phyloP scores from a whole-genome alignment of 1,140 invertebrate genomes.

The Cydia strobilella region DNA sequence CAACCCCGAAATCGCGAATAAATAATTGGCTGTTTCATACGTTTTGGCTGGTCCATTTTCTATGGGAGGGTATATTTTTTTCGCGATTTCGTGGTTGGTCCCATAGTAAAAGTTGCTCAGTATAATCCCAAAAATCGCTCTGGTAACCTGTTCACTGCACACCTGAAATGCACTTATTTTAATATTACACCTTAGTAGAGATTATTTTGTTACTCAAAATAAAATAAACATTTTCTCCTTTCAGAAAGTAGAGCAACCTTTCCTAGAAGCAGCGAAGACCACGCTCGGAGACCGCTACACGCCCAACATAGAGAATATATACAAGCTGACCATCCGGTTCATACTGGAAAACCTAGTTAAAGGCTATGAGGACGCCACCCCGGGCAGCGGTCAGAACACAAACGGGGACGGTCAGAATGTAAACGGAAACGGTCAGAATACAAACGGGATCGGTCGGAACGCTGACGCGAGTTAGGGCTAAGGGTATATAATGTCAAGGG shows the following conservation, averaged over 20 bases:
- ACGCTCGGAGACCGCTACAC: slow-evolving; percentile 94
- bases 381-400: slow-evolving; percentile 36
- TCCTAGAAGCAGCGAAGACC: slow-evolving; percentile 90
- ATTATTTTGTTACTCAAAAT: not conserved
- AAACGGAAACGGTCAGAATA: not conserved
- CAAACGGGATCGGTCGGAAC: no score
- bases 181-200: no score
- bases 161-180: no score
- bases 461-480: not conserved
- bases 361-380: slow-evolving; percentile 84
- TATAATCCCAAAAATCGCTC: no score
- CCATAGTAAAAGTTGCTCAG: no score
- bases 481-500: no score
- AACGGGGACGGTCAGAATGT: slow-evolving; percentile 40
- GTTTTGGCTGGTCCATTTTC: no score
- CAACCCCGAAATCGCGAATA: no score
- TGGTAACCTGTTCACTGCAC: no score
- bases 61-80: no score
- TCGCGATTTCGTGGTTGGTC: no score
- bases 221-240: slow-evolving; percentile 54
- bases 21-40: no score
- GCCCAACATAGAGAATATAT: slow-evolving; percentile 94
- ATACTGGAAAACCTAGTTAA: slow-evolving; percentile 93
- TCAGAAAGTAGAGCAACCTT: slow-evolving; percentile 94
- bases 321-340: slow-evolving; percentile 94